Evolutionary conservation across 2,113 vertebrate species (phyloP), one percentile per base, ranked within the genome.

Genomic region (Rhabdornis inornatus): DNA sequence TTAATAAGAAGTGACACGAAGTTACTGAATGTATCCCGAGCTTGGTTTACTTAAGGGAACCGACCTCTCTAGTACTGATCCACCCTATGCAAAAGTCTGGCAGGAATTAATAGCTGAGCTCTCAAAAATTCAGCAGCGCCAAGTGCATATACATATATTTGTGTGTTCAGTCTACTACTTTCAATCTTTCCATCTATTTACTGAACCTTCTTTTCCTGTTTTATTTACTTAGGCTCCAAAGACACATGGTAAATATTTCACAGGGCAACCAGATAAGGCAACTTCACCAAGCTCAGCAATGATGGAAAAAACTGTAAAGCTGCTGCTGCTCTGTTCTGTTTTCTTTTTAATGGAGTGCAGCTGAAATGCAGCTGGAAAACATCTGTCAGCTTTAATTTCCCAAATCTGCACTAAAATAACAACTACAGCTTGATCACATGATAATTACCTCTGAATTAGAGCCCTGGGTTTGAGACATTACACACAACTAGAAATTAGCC

Each of bases 361-460:
- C 95, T 94, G 91, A 94, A 92, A 92, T 75, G 86, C 97, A 98
- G 96, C 97, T 98, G 97, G 83, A 93, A 91, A 63, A 94, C 95
- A 97, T 92, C 96, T 98, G 96, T 94, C 63, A 71, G 86, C 69
- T 97, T 95, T 95, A 93, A 97, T 96, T 97, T 97, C 94, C 95
- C 96, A 94, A 83, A 95, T 93, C 91, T 92, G 50, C 92, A 91
- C 90, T 96, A 96, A 97, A 97, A 95, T 74, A 97, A 96, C 87
- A 97, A 83, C 83, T 87, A 77, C 80, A 96, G 89, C 63, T 94
- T 92, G 90, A 96, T 96, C 96, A 92, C 84, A 96, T 53, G 94
- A 96, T 93, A 97, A 97, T 96, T 96, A 95, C 83, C 72, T 91
- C 93, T 92, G 90, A 97, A 97, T 95, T 95, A 97, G 42, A 89